Conservation (phyloP, 2,113 vertebrate species). For the Nothoprocta perdicaria region DNA sequence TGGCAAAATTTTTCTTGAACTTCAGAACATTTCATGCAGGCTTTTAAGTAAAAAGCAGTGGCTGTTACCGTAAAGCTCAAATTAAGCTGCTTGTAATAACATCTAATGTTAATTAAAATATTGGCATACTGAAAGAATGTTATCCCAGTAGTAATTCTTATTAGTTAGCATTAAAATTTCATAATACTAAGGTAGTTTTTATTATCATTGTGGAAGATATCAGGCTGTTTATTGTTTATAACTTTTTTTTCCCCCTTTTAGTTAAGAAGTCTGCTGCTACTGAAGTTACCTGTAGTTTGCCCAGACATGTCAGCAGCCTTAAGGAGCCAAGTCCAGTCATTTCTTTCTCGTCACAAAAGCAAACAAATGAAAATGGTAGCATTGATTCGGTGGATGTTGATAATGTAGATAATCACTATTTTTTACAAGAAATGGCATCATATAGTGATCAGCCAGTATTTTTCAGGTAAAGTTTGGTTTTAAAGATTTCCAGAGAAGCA, state of each 20-base stretch:
- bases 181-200: background rate
- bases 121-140: background rate
- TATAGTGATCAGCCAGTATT: constrained; percentile 94
- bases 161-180: background rate
- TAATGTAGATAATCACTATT: constrained; percentile 64
- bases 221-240: background rate
- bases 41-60: background rate
- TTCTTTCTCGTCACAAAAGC: constrained; percentile 88
- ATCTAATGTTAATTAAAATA: background rate
- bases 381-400: constrained; percentile 64
- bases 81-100: background rate
- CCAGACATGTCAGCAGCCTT: constrained; percentile 80
- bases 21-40: background rate
- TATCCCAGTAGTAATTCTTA: background rate
- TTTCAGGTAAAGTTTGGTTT: constrained; percentile 83
- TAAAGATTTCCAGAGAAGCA: background rate
- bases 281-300: constrained; percentile 90
- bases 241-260: constrained; percentile 17
- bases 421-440: constrained; percentile 61
- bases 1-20: background rate
- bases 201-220: background rate
- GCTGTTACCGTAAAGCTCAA: background rate
- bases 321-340: constrained; percentile 89
- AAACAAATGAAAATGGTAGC: constrained; percentile 77
- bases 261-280: constrained; percentile 83